A percentile compares a stretch with the other conserved stretches of the same genome.
Conservation (phyloP, 2,888 invertebrate genomes). For the Rapana venosa region DNA sequence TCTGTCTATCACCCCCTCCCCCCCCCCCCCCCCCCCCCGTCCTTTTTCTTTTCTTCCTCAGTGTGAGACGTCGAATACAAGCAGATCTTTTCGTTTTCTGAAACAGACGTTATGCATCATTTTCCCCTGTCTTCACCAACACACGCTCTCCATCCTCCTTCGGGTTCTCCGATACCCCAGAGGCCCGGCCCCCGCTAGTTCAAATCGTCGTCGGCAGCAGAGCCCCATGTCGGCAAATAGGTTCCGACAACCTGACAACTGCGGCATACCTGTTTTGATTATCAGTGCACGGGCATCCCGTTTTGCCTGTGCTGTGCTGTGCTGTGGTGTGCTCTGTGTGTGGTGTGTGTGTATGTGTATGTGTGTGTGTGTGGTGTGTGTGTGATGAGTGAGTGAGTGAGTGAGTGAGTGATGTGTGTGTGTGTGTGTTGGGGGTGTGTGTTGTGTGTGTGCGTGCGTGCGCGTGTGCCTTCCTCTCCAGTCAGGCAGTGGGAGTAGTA, state of each 20-base stretch:
- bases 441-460: too few relatives aligned
- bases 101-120: too few relatives aligned
- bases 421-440: too few relatives aligned
- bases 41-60: not conserved
- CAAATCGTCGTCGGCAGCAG: not conserved
- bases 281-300: not conserved
- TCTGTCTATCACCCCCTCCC: not conserved
- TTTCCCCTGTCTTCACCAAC: not conserved
- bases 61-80: not conserved
- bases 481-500: too few relatives aligned
- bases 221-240: not conserved
- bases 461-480: too few relatives aligned
- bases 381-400: too few relatives aligned
- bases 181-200: not conserved
- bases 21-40: not conserved
- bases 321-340: too few relatives aligned
- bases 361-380: too few relatives aligned
- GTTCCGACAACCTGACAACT: not conserved
- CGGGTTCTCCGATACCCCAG: not conserved
- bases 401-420: too few relatives aligned
- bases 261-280: not conserved
- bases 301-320: too few relatives aligned
- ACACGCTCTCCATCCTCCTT: not conserved
- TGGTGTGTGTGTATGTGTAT: too few relatives aligned
- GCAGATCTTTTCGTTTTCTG: too few relatives aligned